Percentiles rank a stretch among this genome's conserved stretches.
These are phyloP conservation scores for Sorex araneus DNA, from an alignment of 2,113 vertebrate species.

Conservation along the genomic window DNA sequence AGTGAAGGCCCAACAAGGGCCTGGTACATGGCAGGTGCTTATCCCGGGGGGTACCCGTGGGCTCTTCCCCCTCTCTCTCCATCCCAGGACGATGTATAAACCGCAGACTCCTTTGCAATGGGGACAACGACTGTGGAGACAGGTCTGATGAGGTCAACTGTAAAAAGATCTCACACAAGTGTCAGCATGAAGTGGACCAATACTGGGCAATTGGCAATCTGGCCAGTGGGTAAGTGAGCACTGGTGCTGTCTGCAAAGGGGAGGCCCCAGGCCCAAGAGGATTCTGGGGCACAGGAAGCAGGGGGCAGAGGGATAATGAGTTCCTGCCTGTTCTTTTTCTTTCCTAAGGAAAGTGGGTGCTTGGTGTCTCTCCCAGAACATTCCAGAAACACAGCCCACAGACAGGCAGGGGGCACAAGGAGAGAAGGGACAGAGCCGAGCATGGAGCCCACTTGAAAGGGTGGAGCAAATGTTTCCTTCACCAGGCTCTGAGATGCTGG, in stretches of 20 bases:
- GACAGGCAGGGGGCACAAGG: neutral
- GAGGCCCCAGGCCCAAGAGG: neutral
- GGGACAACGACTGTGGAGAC: constrained; percentile 97
- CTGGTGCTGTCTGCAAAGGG: no score
- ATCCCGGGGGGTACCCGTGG: neutral
- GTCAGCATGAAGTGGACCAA: constrained; percentile 91
- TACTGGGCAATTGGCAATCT: constrained; percentile 95
- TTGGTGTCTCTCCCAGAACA: neutral
- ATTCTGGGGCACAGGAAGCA: neutral
- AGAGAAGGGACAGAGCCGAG: neutral
- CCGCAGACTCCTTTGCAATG: constrained; percentile 93
- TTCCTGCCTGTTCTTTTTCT: no score
- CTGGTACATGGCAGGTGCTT: no score
- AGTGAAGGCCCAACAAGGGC: neutral
- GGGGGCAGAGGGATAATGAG: neutral
- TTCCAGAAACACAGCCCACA: neutral
- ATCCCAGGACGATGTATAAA: constrained; percentile 93
- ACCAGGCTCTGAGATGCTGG: no score
- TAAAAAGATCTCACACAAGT: constrained; percentile 88
- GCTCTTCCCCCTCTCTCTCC: constrained; percentile 31
- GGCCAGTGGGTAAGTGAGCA: constrained; percentile 93
- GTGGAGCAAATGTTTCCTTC: no score
- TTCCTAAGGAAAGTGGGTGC: neutral
- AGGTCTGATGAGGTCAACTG: constrained; percentile 94
- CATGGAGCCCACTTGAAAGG: no score